phyloP scores from a whole-genome alignment of 1,140 invertebrate genomes.

The Pogonomyrmex barbatus region DNA sequence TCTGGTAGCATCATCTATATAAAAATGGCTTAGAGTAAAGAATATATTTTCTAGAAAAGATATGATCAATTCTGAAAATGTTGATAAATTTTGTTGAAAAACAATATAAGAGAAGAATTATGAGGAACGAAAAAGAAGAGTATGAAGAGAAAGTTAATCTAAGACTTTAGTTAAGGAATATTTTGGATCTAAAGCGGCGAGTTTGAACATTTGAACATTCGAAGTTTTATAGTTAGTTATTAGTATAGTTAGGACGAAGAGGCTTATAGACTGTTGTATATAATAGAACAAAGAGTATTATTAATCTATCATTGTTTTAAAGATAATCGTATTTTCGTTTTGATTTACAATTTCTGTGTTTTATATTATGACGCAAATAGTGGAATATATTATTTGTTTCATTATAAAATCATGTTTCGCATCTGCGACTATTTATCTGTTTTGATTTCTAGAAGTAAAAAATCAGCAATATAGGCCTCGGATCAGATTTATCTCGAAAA shows the following conservation, averaged over 20 bases:
- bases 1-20: slow-evolving; percentile 26
- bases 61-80: slow-evolving; percentile 25
- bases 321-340: slow-evolving; percentile 30
- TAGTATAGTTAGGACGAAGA: slow-evolving; percentile 73
- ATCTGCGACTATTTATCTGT: neutral
- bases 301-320: slow-evolving; percentile 74
- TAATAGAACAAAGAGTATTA: slow-evolving; percentile 76
- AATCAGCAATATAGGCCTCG: neutral
- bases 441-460: neutral
- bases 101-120: slow-evolving; percentile 1
- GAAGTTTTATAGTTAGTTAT: slow-evolving; percentile 60
- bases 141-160: slow-evolving; percentile 29
- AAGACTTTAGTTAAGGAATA: slow-evolving; percentile 42
- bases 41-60: slow-evolving; percentile 30
- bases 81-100: slow-evolving; percentile 32
- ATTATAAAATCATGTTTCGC: neutral
- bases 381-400: neutral
- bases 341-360: slow-evolving; percentile 12
- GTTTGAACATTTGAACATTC: slow-evolving; percentile 22
- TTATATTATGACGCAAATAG: neutral
- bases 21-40: neutral
- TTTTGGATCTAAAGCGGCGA: slow-evolving; percentile 21
- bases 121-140: neutral
- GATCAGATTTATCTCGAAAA: slow-evolving; percentile 9
- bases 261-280: slow-evolving; percentile 82